A percentile compares a stretch with the other conserved stretches of the same genome.
phyloP scores from a whole-genome alignment of 2,888 invertebrate species.

The Tetheella fluctuosa region DNA sequence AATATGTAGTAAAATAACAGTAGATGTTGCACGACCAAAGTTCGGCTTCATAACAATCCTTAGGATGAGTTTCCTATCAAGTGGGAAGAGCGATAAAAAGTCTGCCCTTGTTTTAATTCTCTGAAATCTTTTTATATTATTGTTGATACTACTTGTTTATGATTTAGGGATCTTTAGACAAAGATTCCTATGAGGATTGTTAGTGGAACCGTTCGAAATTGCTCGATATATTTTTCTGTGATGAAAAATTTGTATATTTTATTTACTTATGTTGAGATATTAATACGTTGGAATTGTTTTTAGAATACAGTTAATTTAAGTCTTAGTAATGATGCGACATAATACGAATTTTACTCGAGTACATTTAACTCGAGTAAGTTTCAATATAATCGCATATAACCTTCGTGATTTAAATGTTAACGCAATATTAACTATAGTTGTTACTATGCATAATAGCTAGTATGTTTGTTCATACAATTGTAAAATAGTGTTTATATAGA shows the following conservation, averaged over 20 bases:
- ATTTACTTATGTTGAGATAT: conserved; percentile 12
- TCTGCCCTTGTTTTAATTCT: too few species aligned
- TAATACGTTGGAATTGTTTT: conserved; percentile 32
- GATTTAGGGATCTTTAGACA: background rate
- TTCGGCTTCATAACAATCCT: conserved; percentile 1
- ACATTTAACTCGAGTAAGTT: background rate
- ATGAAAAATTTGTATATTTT: background rate
- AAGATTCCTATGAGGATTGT: background rate
- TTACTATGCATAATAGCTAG: conserved; percentile 17
- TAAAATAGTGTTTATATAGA: conserved; percentile 27
- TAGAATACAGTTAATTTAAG: background rate
- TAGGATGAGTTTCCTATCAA: background rate
- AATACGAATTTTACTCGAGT: background rate
- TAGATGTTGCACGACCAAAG: background rate
- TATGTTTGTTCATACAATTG: conserved; percentile 27
- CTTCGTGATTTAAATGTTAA: conserved; percentile 26
- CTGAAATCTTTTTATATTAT: too few species aligned
- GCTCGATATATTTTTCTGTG: conserved; percentile 10
- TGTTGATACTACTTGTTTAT: too few species aligned
- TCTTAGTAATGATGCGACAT: background rate
- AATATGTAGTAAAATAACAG: background rate
- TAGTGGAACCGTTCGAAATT: background rate
- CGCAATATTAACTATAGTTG: conserved; percentile 30
- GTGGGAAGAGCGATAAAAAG: too few species aligned
- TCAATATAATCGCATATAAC: conserved; percentile 19